Evolutionary conservation across 1,140 invertebrate genomes (phyloP).

Genomic region (Caenorhabditis brenneri): DNA sequence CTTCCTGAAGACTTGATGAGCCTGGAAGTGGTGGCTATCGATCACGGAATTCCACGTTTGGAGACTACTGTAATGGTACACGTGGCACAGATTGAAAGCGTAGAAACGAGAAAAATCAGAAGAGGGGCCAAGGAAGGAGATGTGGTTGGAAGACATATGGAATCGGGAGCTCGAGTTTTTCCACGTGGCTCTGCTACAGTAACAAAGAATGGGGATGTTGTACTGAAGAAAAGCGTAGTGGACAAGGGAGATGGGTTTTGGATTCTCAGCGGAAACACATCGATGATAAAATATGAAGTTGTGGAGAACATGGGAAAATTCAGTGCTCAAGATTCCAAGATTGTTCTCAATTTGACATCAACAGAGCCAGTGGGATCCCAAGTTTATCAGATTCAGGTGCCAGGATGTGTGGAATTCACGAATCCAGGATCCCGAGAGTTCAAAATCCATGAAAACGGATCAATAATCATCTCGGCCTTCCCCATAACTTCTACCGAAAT

Average conservation of each 20-base stretch:
- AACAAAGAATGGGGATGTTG: background rate
- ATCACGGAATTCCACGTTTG: background rate
- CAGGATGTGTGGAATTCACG: background rate
- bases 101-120: background rate
- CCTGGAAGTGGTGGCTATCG: background rate
- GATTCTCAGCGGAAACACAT: background rate
- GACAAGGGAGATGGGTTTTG: background rate
- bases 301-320: background rate
- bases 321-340: background rate
- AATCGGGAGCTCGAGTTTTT: background rate
- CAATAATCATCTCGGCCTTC: background rate
- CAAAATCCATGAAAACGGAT: background rate
- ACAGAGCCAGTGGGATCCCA: background rate
- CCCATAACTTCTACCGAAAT: background rate
- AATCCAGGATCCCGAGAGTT: background rate
- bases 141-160: background rate
- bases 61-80: background rate
- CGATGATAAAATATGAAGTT: background rate
- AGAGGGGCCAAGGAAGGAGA: background rate
- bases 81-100: background rate
- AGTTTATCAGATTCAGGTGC: background rate
- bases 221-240: background rate
- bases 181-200: constrained; percentile 11
- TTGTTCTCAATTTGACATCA: background rate
- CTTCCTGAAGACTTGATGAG: background rate